These are phyloP conservation scores for Excalfactoria chinensis DNA, from an alignment of 2,113 vertebrate species.

Conservation along the genomic window DNA sequence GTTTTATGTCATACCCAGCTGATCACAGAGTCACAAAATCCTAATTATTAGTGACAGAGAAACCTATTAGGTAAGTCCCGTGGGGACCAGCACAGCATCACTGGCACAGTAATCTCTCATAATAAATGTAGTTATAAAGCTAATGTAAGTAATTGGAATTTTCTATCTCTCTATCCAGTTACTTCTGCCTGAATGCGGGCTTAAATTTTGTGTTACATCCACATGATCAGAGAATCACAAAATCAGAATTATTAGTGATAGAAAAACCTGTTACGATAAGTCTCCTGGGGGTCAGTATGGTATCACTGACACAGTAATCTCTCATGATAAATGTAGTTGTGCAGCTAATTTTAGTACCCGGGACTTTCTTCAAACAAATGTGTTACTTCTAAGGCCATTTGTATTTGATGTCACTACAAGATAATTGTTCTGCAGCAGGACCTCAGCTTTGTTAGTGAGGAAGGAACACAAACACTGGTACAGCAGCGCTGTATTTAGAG, in stretches of 20 bases:
- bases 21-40: not conserved
- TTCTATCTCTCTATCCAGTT: constrained; percentile 55
- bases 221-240: constrained; percentile 40
- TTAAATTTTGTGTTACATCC: not conserved
- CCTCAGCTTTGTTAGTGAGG: constrained; percentile 44
- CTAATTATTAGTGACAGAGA: constrained; percentile 49
- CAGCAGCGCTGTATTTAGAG: constrained; percentile 54
- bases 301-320: constrained; percentile 6
- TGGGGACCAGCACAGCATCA: not conserved
- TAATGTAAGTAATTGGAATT: constrained; percentile 55
- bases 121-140: constrained; percentile 3
- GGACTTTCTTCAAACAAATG: constrained; percentile 3
- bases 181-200: constrained; percentile 51
- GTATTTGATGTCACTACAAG: constrained; percentile 28
- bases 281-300: not conserved
- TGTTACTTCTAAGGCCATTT: constrained; percentile 17
- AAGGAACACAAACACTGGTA: constrained; percentile 44
- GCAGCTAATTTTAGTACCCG: constrained; percentile 42
- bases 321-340: constrained; percentile 21
- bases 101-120: constrained; percentile 28
- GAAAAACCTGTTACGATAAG: constrained; percentile 28
- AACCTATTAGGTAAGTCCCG: constrained; percentile 19
- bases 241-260: constrained; percentile 51
- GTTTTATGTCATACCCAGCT: constrained; percentile 10
- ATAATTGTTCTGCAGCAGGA: constrained; percentile 38